Evolutionary conservation across 2,113 vertebrate genomes (phyloP).

Genomic region (Takifugu flavidus): DNA sequence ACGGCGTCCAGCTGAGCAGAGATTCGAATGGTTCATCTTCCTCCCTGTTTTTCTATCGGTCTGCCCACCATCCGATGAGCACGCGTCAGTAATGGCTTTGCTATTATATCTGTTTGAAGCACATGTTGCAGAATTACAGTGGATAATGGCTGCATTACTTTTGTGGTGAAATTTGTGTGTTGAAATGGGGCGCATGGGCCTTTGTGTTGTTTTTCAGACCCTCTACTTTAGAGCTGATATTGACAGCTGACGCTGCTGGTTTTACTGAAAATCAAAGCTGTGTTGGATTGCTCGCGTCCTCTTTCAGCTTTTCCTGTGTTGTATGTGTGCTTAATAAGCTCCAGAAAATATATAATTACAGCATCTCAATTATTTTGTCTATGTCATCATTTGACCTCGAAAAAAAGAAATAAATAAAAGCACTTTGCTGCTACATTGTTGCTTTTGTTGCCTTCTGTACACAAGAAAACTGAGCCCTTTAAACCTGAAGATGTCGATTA

Average conservation of each 20-base stretch:
- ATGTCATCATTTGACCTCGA: constrained; percentile 5
- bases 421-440: background rate
- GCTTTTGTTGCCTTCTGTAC: background rate
- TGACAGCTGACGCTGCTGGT: constrained; percentile 25
- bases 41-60: constrained; percentile 9
- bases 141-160: background rate
- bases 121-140: background rate
- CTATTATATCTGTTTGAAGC: constrained; percentile 11
- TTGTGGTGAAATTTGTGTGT: background rate
- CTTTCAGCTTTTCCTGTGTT: constrained; percentile 53
- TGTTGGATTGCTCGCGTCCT: constrained; percentile 40
- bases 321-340: constrained; percentile 53
- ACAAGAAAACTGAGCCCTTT: background rate
- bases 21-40: constrained; percentile 15
- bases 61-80: constrained; percentile 6
- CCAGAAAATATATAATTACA: constrained; percentile 51
- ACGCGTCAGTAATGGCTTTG: constrained; percentile 2
- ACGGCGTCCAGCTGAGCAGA: constrained; percentile 8
- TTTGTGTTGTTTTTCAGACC: constrained; percentile 4
- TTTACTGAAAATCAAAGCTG: constrained; percentile 30
- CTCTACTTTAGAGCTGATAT: constrained; percentile 24
- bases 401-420: constrained; percentile 1
- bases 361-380: constrained; percentile 30
- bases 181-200: too few species aligned
- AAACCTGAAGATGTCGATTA: too few species aligned